A percentile compares a stretch with the other conserved stretches of the same genome.
phyloP scores from a whole-genome alignment of 2,888 invertebrate species.

The Thera obeliscata region DNA sequence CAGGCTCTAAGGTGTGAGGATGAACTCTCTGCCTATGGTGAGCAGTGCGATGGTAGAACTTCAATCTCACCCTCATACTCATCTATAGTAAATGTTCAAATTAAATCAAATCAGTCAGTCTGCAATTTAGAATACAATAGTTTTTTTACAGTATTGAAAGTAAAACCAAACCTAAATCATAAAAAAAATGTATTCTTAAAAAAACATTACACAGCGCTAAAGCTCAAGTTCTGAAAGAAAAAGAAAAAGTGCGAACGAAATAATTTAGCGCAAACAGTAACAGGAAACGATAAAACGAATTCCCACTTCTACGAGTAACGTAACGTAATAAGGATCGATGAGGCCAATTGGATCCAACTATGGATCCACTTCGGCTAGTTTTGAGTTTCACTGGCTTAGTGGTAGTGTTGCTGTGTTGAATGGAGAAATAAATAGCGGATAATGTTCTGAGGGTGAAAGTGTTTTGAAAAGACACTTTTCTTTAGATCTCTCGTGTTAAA shows the following conservation, averaged over 20 bases:
- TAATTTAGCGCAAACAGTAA: conserved; percentile 44
- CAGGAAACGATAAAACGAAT: conserved; percentile 48
- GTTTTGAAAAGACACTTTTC: neutral
- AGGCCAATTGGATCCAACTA: conserved; percentile 53
- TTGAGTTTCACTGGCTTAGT: conserved; percentile 29
- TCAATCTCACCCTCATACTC: no score
- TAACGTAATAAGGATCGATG: conserved; percentile 60
- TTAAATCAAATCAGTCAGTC: no score
- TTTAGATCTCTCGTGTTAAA: neutral
- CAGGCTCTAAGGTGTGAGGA: no score
- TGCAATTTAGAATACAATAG: neutral
- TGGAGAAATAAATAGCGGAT: conserved; percentile 7
- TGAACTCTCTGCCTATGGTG: no score
- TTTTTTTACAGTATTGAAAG: neutral
- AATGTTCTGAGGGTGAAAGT: neutral
- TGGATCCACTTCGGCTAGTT: conserved; percentile 32
- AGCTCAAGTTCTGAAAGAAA: conserved; percentile 14
- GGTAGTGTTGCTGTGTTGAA: conserved; percentile 7
- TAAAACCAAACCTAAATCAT: neutral
- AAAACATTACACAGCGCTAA: conserved; percentile 1
- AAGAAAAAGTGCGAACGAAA: conserved; percentile 30
- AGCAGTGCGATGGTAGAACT: no score
- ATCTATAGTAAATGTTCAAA: no score
- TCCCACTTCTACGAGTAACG: conserved; percentile 38
- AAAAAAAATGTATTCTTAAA: no score